A percentile compares a stretch with the other conserved stretches of the same genome.
Conservation (phyloP, 2,113 vertebrate genomes). For the Eupsittula cactorum region DNA sequence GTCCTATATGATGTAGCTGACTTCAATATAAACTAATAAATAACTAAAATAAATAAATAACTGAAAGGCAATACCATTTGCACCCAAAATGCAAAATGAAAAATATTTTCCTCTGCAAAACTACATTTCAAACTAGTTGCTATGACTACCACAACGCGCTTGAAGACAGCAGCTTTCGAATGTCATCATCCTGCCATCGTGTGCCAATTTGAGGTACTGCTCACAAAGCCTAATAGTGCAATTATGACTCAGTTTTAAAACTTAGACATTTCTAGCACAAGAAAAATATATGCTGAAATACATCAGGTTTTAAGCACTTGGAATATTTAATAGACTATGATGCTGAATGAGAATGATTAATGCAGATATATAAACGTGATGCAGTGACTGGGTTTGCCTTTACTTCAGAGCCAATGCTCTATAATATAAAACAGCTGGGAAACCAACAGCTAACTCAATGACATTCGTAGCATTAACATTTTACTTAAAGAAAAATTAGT, state of each 20-base stretch:
- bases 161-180: neutral
- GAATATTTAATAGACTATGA: neutral
- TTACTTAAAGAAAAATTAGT: neutral
- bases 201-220: constrained; percentile 41
- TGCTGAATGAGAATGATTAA: neutral
- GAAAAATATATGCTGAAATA: neutral
- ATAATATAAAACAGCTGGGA: neutral
- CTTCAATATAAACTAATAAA: neutral
- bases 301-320: neutral
- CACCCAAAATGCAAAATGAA: neutral
- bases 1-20: neutral
- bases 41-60: neutral
- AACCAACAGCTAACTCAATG: neutral
- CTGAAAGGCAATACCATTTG: neutral
- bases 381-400: neutral
- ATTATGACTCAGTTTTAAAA: neutral
- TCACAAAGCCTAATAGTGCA: neutral
- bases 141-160: neutral
- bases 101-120: neutral
- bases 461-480: neutral
- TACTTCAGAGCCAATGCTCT: neutral
- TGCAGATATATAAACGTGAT: neutral
- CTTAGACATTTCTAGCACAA: neutral
- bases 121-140: neutral
- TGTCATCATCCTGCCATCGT: constrained; percentile 55